phyloP scores from a whole-genome alignment of 2,888 invertebrate species.

The Leptinotarsa juncta region DNA sequence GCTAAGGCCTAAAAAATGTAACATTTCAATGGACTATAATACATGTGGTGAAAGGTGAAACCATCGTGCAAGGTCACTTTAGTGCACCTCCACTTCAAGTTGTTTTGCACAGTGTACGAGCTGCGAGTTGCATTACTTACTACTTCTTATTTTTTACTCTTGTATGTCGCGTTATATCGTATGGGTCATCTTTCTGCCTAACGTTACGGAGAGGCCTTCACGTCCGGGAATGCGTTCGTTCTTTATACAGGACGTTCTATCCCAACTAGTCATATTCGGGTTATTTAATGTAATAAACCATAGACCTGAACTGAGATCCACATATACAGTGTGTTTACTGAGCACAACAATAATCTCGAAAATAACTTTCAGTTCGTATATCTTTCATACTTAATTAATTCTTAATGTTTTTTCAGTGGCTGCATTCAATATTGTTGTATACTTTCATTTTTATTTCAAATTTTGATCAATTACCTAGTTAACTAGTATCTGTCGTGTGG shows the following conservation, averaged over 20 bases:
- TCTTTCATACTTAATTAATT: too few relatives aligned
- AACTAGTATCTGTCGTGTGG: too few relatives aligned
- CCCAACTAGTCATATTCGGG: not conserved
- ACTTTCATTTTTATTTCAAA: too few relatives aligned
- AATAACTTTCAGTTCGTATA: too few relatives aligned
- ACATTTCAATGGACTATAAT: not conserved
- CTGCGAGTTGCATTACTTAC: conserved; percentile 7
- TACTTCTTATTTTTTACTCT: conserved; percentile 11
- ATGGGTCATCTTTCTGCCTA: conserved; percentile 6
- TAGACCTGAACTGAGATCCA: too few relatives aligned
- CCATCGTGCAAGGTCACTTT: conserved; percentile 20
- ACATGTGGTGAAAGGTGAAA: not conserved
- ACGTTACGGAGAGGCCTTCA: conserved; percentile 11
- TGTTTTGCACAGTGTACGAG: not conserved
- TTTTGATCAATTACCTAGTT: too few relatives aligned
- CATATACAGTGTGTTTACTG: not conserved
- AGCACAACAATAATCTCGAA: too few relatives aligned
- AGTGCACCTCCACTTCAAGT: conserved; percentile 15
- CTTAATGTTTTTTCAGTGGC: too few relatives aligned
- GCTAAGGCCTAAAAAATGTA: too few relatives aligned
- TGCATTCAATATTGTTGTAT: too few relatives aligned
- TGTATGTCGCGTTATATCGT: conserved; percentile 13
- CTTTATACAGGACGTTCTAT: not conserved
- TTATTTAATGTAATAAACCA: too few relatives aligned
- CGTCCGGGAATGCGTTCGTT: conserved; percentile 5